Evolutionary conservation across 2,113 vertebrate genomes (phyloP).

Genomic region (Nycticorax nycticorax): DNA sequence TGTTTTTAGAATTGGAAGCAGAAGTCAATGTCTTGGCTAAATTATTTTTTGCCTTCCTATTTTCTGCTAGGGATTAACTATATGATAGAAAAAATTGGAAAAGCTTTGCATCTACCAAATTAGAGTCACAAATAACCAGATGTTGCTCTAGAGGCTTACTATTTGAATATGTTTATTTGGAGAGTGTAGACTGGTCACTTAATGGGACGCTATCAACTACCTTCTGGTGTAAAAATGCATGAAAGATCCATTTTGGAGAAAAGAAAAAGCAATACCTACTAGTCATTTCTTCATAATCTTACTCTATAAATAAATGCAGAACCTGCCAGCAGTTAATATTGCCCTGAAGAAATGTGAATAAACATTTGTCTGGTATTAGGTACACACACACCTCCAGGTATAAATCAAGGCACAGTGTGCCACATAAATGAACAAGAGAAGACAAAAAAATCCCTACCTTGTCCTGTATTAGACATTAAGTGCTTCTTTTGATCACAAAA

Average conservation of each 20-base stretch:
- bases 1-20: neutral
- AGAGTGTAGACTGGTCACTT: neutral
- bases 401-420: constrained; percentile 43
- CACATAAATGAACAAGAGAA: neutral
- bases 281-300: neutral
- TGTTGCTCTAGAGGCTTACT: neutral
- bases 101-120: neutral
- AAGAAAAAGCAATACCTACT: neutral
- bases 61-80: neutral
- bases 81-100: neutral
- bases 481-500: constrained; percentile 62
- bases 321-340: constrained; percentile 43
- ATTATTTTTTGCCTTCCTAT: constrained; percentile 26
- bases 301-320: constrained; percentile 10
- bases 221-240: neutral
- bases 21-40: constrained; percentile 24
- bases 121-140: neutral
- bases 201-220: neutral
- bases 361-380: constrained; percentile 35
- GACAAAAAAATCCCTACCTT: neutral
- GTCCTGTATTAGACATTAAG: constrained; percentile 54
- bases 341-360: constrained; percentile 41
- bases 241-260: neutral
- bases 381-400: neutral
- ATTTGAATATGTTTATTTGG: neutral